Base-by-base conservation (phyloP, 2,888 invertebrate genomes). In the Cyrtodaria siliqua region DNA sequence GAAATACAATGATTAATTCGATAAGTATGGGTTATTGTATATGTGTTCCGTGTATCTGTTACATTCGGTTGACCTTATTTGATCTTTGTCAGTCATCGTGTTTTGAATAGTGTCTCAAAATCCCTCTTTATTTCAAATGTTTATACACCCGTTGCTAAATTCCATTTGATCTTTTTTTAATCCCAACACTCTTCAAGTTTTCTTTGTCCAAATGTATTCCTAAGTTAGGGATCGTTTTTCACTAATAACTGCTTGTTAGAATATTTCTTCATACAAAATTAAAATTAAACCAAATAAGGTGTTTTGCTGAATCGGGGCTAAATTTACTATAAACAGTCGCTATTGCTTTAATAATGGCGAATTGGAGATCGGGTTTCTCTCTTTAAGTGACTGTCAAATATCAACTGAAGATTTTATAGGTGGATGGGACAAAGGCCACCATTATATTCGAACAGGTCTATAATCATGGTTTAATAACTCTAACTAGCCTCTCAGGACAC, bases 281-380 rank as follows among this genome's bases (percentile, higher is more conserved):
- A 73, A 80, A 76, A 73, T 66, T 69, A 66, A 64, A 71, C 73
- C 75, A 63, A 75, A 75, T 72, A 71, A 72, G 72, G 79, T 72
- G 68, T 71, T 79, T 72, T 68, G 55, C 75, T 72, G 70, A 72
- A 72, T 33, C 62, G 42, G 67, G 47, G 69, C 74, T 66, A 71
- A 69, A 75, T 68, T 79, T 72, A 68, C 60, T 59, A 72, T 68
- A 79, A 75, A 79, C 68, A 72, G 64, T 72, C 61, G 67, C 64
- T 44, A 40, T 68, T 56, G 64, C 69, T 64, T 75, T 72, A 75
- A 79, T 79, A 72, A 68, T 60, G 38, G 55, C 50, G 64, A 72
- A 66, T 59, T 60, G 49, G 66, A 38, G 68, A 63, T 79, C 72
- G 38, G 16, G 57, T 79, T 63, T 20, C 63, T 24, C 63, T 18